Conservation (phyloP, 2,113 vertebrate species). For the Carassius auratus region DNA sequence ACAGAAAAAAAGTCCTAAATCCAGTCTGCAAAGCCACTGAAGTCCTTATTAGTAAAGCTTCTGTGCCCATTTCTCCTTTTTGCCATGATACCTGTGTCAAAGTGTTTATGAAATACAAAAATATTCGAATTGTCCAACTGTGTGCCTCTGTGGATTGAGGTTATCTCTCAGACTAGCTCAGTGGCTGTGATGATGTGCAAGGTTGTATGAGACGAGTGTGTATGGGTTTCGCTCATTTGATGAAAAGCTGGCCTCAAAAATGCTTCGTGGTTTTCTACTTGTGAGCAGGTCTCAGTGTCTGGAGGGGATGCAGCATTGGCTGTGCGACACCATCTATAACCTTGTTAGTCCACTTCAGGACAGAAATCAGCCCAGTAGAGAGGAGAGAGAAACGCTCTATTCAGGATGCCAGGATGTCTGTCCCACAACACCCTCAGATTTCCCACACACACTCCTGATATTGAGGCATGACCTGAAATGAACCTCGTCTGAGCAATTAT, state of each 20-base stretch:
- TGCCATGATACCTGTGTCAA: slow-evolving; percentile 43
- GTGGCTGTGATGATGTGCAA: slow-evolving; percentile 12
- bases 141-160: slow-evolving; percentile 45
- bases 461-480: background rate
- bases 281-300: slow-evolving; percentile 41
- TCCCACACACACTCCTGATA: slow-evolving; percentile 3
- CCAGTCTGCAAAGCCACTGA: slow-evolving; percentile 4
- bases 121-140: slow-evolving; percentile 60
- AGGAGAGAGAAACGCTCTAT: background rate
- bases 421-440: background rate
- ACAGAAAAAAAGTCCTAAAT: slow-evolving; percentile 45
- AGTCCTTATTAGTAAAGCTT: slow-evolving; percentile 16
- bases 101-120: slow-evolving; percentile 60
- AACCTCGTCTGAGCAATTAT: background rate
- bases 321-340: slow-evolving; percentile 31
- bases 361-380: slow-evolving; percentile 9
- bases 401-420: background rate
- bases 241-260: slow-evolving; percentile 46
- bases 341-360: slow-evolving; percentile 33
- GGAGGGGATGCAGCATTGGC: slow-evolving; percentile 28
- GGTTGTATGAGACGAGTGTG: slow-evolving; percentile 17
- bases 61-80: slow-evolving; percentile 7
- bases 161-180: slow-evolving; percentile 43
- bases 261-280: slow-evolving; percentile 37
- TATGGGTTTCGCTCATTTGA: slow-evolving; percentile 40